Conservation (phyloP, 2,797 vertebrate species). For the Sebastes goodei region DNA sequence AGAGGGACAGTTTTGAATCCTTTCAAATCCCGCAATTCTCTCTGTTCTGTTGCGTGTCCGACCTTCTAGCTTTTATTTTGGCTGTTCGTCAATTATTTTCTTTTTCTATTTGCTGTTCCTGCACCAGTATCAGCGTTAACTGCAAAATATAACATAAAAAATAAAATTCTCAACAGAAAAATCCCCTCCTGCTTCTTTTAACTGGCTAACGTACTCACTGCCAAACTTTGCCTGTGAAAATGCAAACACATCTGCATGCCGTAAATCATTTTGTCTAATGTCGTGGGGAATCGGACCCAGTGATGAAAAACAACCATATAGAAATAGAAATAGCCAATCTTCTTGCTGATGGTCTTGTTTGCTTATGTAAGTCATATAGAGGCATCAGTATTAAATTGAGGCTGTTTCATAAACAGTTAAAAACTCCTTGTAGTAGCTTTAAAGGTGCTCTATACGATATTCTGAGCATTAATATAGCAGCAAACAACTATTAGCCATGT, state of each 20-base stretch:
- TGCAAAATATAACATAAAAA: not conserved
- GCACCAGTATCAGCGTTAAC: not conserved
- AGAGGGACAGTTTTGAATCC: not conserved
- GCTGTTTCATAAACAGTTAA: not conserved
- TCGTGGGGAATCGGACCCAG: not conserved
- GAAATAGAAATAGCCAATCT: not conserved
- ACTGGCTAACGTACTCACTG: not conserved
- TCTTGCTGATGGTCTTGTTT: not conserved
- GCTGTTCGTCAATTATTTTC: not conserved
- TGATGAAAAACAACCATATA: not conserved
- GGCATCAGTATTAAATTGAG: not conserved
- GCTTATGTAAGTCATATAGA: not conserved
- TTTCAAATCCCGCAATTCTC: not conserved
- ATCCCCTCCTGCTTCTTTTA: not conserved
- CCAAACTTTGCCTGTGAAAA: not conserved
- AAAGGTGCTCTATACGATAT: not conserved
- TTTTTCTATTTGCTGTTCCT: not conserved
- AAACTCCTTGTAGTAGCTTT: not conserved
- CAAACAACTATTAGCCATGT: not conserved
- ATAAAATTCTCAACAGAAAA: not conserved
- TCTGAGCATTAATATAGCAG: not conserved
- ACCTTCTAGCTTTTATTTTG: not conserved
- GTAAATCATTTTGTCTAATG: not conserved
- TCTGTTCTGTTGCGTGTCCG: not conserved
- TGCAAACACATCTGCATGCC: not conserved